Conservation (phyloP, 37 sponge, comb jelly and placozoan genomes). For the Oopsacas minuta region DNA sequence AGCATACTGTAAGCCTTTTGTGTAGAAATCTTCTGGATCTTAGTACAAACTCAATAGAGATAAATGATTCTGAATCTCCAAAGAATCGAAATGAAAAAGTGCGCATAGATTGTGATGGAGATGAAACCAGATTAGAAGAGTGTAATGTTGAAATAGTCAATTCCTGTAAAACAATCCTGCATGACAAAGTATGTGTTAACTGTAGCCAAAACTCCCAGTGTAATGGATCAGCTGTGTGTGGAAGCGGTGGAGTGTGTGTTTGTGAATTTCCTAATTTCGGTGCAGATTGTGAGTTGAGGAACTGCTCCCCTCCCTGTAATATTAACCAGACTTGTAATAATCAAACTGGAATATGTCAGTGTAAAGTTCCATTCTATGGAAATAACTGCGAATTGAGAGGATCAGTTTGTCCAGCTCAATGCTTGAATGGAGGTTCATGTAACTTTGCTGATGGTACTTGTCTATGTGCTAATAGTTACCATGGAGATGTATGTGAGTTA, state of each 20-base stretch:
- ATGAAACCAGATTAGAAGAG: neutral
- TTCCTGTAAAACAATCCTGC: neutral
- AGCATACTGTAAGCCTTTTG: neutral
- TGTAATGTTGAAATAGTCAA: neutral
- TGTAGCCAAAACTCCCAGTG: neutral
- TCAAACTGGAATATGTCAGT: neutral
- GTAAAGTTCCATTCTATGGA: neutral
- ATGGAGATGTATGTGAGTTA: neutral
- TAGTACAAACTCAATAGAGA: neutral
- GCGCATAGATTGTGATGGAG: neutral
- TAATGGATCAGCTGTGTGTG: neutral
- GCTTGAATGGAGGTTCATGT: neutral
- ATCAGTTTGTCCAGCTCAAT: neutral
- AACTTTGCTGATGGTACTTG: neutral
- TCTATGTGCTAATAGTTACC: neutral
- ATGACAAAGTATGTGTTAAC: neutral
- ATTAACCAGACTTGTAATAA: neutral
- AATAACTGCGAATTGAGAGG: neutral
- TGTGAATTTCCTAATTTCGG: neutral
- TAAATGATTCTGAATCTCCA: neutral
- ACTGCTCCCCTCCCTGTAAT: neutral
- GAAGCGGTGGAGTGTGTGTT: neutral
- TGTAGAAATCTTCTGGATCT: neutral
- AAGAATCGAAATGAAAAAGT: neutral
- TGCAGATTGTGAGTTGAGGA: neutral